Evolutionary conservation across 37 sponge, comb jelly and placozoan species (phyloP).

Genomic region (Spongia lamella): DNA sequence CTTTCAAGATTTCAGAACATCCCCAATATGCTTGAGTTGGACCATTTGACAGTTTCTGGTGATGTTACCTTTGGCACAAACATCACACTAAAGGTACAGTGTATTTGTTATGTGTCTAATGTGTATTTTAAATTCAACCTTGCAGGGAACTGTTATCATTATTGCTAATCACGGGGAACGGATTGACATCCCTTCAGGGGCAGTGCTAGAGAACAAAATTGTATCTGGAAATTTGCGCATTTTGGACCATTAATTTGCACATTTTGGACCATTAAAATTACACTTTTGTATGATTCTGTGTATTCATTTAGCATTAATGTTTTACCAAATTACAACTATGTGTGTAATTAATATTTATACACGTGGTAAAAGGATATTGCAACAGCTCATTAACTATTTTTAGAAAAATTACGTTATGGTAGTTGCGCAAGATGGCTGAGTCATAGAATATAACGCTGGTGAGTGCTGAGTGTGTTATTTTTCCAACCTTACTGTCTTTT

Average conservation of each 20-base stretch:
- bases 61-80: slow-evolving; percentile 93
- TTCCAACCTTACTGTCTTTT: too few relatives aligned
- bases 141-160: slow-evolving; percentile 95
- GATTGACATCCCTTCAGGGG: slow-evolving; percentile 90
- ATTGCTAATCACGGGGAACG: slow-evolving; percentile 98
- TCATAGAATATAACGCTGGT: too few relatives aligned
- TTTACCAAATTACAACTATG: not conserved
- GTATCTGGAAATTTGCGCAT: slow-evolving; percentile 95
- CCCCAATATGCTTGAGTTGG: slow-evolving; percentile 91
- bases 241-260: slow-evolving; percentile 77
- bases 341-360: not conserved
- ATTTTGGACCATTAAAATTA: not conserved
- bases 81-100: slow-evolving; percentile 70
- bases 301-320: too few relatives aligned
- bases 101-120: not conserved
- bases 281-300: not conserved
- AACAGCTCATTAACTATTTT: too few relatives aligned
- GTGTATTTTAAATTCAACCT: not conserved
- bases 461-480: too few relatives aligned
- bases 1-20: slow-evolving; percentile 84
- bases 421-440: too few relatives aligned
- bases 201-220: slow-evolving; percentile 93
- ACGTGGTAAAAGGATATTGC: not conserved
- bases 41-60: slow-evolving; percentile 95
- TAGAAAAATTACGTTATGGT: too few relatives aligned